Conservation (phyloP, 2,888 invertebrate genomes). For the Agrochola macilenta region DNA sequence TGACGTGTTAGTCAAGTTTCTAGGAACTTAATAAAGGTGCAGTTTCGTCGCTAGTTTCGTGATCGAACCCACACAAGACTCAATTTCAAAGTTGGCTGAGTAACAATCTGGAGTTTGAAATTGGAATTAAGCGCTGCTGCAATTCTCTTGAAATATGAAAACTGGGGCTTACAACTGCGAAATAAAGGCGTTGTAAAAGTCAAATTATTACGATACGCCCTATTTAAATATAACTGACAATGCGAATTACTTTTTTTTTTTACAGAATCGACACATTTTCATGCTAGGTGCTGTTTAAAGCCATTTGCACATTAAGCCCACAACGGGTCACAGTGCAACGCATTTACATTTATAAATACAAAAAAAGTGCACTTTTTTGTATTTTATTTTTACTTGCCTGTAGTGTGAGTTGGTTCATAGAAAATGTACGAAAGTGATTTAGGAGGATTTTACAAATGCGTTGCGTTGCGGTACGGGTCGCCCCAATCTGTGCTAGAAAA, state of each 20-base stretch:
- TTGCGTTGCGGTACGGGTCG: too few species aligned
- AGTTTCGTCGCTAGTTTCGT: neutral
- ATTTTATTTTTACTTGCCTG: neutral
- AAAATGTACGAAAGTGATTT: too few species aligned
- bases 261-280: too few species aligned
- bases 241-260: too few species aligned
- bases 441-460: too few species aligned
- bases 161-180: neutral
- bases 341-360: neutral
- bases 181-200: too few species aligned
- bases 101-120: constrained; percentile 4
- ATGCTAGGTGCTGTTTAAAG: neutral
- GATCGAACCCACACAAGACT: constrained; percentile 11
- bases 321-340: neutral
- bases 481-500: too few species aligned
- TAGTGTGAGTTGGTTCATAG: neutral
- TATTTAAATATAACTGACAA: too few species aligned
- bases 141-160: neutral
- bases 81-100: constrained; percentile 4
- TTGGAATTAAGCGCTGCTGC: neutral
- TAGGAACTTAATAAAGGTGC: neutral
- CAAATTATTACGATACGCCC: too few species aligned
- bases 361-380: neutral
- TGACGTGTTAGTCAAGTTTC: neutral
- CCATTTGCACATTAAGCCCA: neutral